These are phyloP conservation scores for Kradibia gibbosae DNA, from an alignment of 1,140 invertebrate genomes.

Conservation along the genomic window DNA sequence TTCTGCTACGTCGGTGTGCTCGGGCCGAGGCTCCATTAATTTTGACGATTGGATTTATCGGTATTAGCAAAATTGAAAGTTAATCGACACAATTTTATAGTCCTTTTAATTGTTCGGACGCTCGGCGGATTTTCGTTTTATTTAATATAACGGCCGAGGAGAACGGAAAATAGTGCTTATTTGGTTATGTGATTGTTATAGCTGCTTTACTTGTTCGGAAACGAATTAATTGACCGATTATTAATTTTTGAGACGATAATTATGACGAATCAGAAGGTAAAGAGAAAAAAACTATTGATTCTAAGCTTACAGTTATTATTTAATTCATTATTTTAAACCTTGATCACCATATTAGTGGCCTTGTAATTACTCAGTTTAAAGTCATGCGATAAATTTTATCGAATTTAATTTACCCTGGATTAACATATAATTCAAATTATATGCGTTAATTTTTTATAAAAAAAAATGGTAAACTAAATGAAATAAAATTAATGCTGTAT, in stretches of 20 bases:
- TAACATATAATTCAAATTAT: too few relatives aligned
- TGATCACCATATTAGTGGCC: too few relatives aligned
- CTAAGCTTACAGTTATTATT: neutral
- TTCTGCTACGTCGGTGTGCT: neutral
- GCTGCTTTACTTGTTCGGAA: neutral
- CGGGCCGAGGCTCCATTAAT: too few relatives aligned
- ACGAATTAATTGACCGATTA: neutral
- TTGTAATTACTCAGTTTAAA: too few relatives aligned
- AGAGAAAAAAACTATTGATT: neutral
- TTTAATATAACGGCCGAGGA: too few relatives aligned
- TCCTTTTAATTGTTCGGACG: too few relatives aligned
- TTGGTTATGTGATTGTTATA: slow-evolving; percentile 37
- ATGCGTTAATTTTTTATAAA: too few relatives aligned
- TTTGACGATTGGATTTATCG: neutral
- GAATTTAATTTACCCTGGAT: too few relatives aligned
- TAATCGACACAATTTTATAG: too few relatives aligned
- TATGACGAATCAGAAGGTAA: slow-evolving; percentile 38
- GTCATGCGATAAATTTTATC: too few relatives aligned
- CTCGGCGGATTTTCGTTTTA: too few relatives aligned
- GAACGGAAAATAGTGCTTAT: neutral
- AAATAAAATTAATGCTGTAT: neutral
- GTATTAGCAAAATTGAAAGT: neutral
- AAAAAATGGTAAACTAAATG: too few relatives aligned
- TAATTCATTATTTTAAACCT: neutral
- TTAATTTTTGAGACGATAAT: slow-evolving; percentile 7